Evolutionary conservation across 2,113 vertebrate genomes (phyloP), one percentile per base, ranked within the genome.

Genomic region (Nanorana parkeri): DNA sequence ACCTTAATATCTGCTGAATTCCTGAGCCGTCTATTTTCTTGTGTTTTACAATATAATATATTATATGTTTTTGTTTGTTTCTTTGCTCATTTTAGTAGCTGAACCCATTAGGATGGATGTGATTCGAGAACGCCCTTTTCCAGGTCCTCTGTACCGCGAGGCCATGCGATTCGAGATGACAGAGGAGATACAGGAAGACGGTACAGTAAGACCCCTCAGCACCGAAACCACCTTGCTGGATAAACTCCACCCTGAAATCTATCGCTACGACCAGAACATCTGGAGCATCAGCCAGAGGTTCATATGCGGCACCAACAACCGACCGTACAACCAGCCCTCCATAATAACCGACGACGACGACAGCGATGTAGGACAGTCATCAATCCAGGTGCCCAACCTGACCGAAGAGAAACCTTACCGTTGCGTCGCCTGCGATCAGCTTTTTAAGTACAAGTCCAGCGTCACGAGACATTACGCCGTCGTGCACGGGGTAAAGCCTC

Each of bases 261-360:
- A 61, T n/a, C 55, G 72, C 4, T 75, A 56, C 55, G 20, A 75
- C 20, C 72, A 56, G 2, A 75, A 75, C 55, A 75, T 75, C 55
- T 75, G 72, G 72, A 75, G 72, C 55, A 61, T 75, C 55, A 75
- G 72, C 16, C 55, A 75, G 29, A 29, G 72, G 20, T 58, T 75
- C 15, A 29, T 75, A 36, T 75, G 72, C 5, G 19, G 55, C 15
- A 23, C 55, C 3, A 41, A 2, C 3, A 61, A 11, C 32, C 16
- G 72, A 23, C 5, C 29, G 28, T 75, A 23, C 3, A 16, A 61
- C 5, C 55, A n/a, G 28, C 28, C 72, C 0, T 1, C 28, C 28
- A 61, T 23, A n/a, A 75, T 60, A 17, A 28, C 55, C 1, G 1
- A 55, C 5, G 16, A 6, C 10, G 55, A 29, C 10, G 72, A 61